Conservation (phyloP, 2,888 invertebrate species). For the Drosophila parthenogenetica region DNA sequence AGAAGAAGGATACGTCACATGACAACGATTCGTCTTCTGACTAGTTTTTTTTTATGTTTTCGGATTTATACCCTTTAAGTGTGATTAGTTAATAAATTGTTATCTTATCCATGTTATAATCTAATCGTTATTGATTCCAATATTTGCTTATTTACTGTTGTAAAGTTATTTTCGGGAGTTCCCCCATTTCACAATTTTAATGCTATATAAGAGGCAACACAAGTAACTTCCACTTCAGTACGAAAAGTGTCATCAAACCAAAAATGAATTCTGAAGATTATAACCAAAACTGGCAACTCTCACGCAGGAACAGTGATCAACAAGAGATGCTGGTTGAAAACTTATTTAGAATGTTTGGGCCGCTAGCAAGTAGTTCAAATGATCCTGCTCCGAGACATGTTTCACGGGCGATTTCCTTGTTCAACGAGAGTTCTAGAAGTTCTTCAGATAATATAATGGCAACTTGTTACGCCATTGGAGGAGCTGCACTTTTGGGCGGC, state of each 20-base stretch:
- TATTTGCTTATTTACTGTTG: background rate
- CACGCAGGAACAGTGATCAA: too few relatives aligned
- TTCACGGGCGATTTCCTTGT: constrained; percentile 3
- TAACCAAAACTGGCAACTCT: too few relatives aligned
- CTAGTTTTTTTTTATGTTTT: constrained; percentile 1
- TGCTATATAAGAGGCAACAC: background rate
- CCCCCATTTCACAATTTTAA: background rate
- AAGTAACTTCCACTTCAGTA: background rate
- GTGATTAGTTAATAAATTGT: constrained; percentile 1
- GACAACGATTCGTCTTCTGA: constrained; percentile 52
- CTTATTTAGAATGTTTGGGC: background rate
- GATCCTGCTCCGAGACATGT: background rate
- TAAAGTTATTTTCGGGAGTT: background rate
- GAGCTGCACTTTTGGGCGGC: background rate
- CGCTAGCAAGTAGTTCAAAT: background rate
- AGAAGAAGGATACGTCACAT: constrained; percentile 47
- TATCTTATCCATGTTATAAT: background rate
- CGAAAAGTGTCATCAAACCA: background rate
- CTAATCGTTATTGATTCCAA: background rate
- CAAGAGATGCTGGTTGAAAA: background rate
- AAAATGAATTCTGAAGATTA: too few relatives aligned
- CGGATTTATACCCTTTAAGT: background rate
- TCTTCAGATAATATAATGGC: background rate
- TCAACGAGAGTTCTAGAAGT: constrained; percentile 8
- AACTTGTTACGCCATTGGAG: constrained; percentile 1